Percentiles rank a stretch among this genome's conserved stretches.
These are phyloP conservation scores for Habroteleia sp. DNA, from an alignment of 2,888 invertebrate species.

Conservation along the genomic window DNA sequence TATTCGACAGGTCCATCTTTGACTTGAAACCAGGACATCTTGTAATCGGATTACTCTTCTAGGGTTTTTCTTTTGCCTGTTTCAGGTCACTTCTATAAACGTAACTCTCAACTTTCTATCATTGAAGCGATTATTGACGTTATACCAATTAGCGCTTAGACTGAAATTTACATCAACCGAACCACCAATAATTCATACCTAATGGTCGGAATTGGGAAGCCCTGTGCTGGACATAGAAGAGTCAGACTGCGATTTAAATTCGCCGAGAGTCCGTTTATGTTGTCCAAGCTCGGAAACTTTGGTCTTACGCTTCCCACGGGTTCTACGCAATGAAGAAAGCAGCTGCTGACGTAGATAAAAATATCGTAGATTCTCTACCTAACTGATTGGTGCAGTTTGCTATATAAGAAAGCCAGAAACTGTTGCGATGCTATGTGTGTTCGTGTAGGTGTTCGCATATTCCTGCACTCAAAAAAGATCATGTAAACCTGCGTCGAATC, in stretches of 20 bases:
- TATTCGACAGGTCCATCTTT: slow-evolving; percentile 33
- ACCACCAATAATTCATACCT: slow-evolving; percentile 80
- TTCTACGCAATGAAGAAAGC: slow-evolving; percentile 77
- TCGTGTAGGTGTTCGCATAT: slow-evolving; percentile 34
- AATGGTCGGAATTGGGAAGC: slow-evolving; percentile 84
- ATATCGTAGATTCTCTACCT: not conserved
- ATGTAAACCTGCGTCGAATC: slow-evolving; percentile 4
- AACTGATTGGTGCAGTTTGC: slow-evolving; percentile 28
- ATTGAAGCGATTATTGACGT: not conserved
- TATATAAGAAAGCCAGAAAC: slow-evolving; percentile 34
- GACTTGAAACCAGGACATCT: no score
- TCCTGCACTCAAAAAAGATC: slow-evolving; percentile 25
- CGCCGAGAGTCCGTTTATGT: slow-evolving; percentile 73
- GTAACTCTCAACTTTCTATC: not conserved
- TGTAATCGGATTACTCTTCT: no score
- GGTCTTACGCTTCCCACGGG: slow-evolving; percentile 85
- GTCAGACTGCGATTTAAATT: slow-evolving; percentile 80
- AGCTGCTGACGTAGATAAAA: slow-evolving; percentile 43
- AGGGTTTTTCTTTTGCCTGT: slow-evolving; percentile 3
- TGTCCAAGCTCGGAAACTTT: slow-evolving; percentile 82
- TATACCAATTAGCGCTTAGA: not conserved
- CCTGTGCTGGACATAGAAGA: slow-evolving; percentile 88
- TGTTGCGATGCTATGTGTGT: slow-evolving; percentile 30
- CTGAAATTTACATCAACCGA: slow-evolving; percentile 8
- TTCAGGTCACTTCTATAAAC: slow-evolving; percentile 1